Conservation (phyloP, 2,888 invertebrate species). For the Priocnemis perturbator region DNA sequence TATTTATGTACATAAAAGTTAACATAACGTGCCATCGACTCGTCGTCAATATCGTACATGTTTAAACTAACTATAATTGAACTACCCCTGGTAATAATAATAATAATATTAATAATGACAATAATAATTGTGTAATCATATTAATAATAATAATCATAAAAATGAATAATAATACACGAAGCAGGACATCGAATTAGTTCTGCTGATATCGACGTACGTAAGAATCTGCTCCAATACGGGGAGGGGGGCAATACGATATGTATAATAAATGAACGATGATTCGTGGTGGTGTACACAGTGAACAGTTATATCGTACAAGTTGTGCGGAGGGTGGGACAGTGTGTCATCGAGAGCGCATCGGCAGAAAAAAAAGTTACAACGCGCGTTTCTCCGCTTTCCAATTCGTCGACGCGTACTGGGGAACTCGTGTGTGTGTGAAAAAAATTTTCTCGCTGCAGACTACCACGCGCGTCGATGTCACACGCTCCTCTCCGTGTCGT, state of each 20-base stretch:
- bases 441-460: too few species aligned
- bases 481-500: slow-evolving; percentile 13
- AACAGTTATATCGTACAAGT: slow-evolving; percentile 27
- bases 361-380: neutral
- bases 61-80: slow-evolving; percentile 62
- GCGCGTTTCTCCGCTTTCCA: neutral
- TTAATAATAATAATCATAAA: slow-evolving; percentile 35
- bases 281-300: slow-evolving; percentile 32
- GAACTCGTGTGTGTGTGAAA: neutral
- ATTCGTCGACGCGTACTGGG: neutral
- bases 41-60: slow-evolving; percentile 65
- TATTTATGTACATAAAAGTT: slow-evolving; percentile 71
- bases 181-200: slow-evolving; percentile 30
- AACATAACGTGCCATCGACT: slow-evolving; percentile 70
- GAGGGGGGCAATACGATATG: slow-evolving; percentile 48
- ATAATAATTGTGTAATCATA: slow-evolving; percentile 1
- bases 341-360: neutral
- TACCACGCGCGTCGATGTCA: neutral
- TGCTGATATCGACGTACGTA: slow-evolving; percentile 43
- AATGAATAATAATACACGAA: slow-evolving; percentile 38
- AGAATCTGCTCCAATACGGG: slow-evolving; percentile 34
- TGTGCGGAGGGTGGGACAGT: slow-evolving; percentile 6
- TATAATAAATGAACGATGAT: slow-evolving; percentile 52
- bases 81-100: slow-evolving; percentile 51
- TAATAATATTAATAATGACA: slow-evolving; percentile 24